Conservation (phyloP, 2,888 invertebrate genomes). For the Thyatira batis region DNA sequence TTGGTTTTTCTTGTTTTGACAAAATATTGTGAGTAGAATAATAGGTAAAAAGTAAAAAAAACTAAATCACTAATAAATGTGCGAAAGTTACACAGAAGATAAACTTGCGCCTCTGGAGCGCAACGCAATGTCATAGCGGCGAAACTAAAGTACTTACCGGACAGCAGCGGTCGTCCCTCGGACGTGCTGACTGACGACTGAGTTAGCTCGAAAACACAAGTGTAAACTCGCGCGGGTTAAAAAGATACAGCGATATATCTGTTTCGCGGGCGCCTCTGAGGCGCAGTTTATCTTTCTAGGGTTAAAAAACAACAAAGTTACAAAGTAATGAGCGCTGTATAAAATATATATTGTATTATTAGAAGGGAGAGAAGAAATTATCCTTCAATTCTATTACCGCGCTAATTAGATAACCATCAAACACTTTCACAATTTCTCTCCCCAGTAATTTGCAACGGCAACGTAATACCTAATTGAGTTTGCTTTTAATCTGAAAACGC, state of each 20-base stretch:
- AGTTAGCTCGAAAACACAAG: constrained; percentile 12
- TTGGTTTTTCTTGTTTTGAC: constrained; percentile 14
- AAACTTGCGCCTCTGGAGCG: constrained; percentile 11
- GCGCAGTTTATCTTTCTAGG: constrained; percentile 7
- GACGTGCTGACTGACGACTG: constrained; percentile 15
- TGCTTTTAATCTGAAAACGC: background rate
- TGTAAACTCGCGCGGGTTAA: constrained; percentile 9
- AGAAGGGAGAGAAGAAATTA: too few species aligned
- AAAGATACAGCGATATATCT: constrained; percentile 13
- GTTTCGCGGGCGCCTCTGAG: constrained; percentile 13
- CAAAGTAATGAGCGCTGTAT: too few species aligned
- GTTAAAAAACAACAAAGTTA: too few species aligned
- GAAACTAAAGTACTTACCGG: constrained; percentile 15
- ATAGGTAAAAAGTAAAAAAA: too few species aligned
- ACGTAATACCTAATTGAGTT: background rate
- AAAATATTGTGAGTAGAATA: constrained; percentile 11
- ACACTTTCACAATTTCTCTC: too few species aligned
- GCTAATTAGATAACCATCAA: background rate
- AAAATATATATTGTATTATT: background rate
- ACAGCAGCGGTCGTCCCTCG: constrained; percentile 16
- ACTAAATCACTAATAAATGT: constrained; percentile 9
- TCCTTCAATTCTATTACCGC: background rate
- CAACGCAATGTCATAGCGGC: constrained; percentile 12
- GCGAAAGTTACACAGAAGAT: constrained; percentile 15
- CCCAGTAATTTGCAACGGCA: background rate